phyloP scores from a whole-genome alignment of 92 coral and sea anemone genomes.

The Umimayanthus kanabou region DNA sequence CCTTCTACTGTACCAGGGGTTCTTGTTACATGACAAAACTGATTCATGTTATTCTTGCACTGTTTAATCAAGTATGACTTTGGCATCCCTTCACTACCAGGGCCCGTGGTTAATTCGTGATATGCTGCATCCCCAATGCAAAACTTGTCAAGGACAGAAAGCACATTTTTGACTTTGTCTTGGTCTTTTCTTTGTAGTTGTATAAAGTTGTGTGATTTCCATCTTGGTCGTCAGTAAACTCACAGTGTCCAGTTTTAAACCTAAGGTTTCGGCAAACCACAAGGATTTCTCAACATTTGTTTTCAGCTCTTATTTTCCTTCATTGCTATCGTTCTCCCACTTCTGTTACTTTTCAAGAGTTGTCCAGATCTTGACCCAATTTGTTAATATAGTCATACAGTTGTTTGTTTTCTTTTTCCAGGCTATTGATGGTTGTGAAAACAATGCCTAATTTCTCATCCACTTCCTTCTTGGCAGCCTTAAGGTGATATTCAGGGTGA shows the following conservation, averaged over 20 bases:
- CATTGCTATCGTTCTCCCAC: conserved; percentile 56
- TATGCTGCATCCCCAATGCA: conserved; percentile 72
- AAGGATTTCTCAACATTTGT: conserved; percentile 62
- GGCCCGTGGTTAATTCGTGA: conserved; percentile 65
- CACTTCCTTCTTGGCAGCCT: conserved; percentile 38
- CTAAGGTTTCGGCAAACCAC: conserved; percentile 70
- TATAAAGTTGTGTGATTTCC: conserved; percentile 36
- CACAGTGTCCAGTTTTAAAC: conserved; percentile 46
- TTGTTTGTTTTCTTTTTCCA: conserved; percentile 39
- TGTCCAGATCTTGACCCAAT: conserved; percentile 45
- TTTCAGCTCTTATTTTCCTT: conserved; percentile 61
- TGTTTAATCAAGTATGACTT: conserved; percentile 55
- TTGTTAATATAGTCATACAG: conserved; percentile 25
- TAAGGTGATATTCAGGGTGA: too few relatives aligned
- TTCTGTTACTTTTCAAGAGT: conserved; percentile 32
- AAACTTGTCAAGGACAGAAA: conserved; percentile 61
- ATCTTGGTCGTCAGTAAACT: conserved; percentile 42
- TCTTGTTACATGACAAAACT: conserved; percentile 45
- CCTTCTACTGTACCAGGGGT: conserved; percentile 64
- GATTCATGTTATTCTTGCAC: conserved; percentile 47
- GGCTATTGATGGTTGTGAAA: conserved; percentile 2
- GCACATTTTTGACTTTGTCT: conserved; percentile 54
- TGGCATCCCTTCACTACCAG: conserved; percentile 56
- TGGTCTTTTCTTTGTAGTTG: conserved; percentile 42
- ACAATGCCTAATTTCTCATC: conserved; percentile 31